A percentile compares a stretch with the other conserved stretches of the same genome.
Conservation (phyloP, 1,140 invertebrate genomes). For the Trichonephila clavipes region DNA sequence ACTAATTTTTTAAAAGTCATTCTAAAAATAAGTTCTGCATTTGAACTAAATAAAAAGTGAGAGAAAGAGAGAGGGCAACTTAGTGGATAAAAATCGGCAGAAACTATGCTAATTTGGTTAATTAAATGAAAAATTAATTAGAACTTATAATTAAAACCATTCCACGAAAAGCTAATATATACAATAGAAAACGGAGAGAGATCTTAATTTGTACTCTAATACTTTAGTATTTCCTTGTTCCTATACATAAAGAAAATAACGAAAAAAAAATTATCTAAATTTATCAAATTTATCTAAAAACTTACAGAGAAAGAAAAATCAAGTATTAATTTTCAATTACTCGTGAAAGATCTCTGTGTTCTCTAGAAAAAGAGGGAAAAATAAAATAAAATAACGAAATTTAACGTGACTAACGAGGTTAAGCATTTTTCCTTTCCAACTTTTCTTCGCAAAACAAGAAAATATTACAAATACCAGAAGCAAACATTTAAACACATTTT, state of each 20-base stretch:
- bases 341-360: background rate
- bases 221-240: background rate
- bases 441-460: background rate
- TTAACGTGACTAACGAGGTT: conserved; percentile 31
- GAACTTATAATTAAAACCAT: too few species aligned
- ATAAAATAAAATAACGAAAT: conserved; percentile 10
- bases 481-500: conserved; percentile 61
- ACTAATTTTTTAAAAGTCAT: too few species aligned
- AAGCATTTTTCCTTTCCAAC: conserved; percentile 4
- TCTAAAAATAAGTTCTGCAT: too few species aligned
- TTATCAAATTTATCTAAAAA: too few species aligned
- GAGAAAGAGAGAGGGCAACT: too few species aligned
- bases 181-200: too few species aligned
- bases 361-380: background rate
- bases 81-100: too few species aligned
- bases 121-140: too few species aligned
- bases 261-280: background rate
- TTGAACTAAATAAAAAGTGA: too few species aligned
- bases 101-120: too few species aligned
- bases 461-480: conserved; percentile 44
- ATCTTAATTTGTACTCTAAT: background rate
- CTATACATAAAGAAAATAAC: background rate
- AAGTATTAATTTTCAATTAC: conserved; percentile 33
- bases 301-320: background rate
- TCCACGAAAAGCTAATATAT: too few species aligned